Conservation (phyloP, 2,113 vertebrate species). For the Cercocebus atys region DNA sequence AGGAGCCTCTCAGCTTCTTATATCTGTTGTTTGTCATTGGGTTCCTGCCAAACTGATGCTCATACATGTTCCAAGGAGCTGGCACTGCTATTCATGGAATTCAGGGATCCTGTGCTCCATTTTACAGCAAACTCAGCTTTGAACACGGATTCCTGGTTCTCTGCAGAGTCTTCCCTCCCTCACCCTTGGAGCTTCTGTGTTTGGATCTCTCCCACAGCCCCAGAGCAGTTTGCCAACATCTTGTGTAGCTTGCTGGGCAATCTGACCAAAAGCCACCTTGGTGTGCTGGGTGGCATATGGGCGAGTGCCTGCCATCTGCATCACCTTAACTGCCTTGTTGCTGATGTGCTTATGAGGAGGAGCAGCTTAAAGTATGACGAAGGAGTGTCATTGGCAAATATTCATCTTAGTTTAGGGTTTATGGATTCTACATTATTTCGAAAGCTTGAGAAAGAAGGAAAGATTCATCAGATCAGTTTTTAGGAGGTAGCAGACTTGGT, state of each 20-base stretch:
- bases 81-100: fast-evolving
- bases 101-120: not conserved
- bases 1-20: not conserved
- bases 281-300: fast-evolving
- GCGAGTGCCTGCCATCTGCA: fast-evolving
- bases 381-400: not conserved
- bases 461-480: not conserved
- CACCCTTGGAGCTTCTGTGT: not conserved
- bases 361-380: not conserved
- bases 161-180: not conserved
- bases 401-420: not conserved
- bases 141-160: not conserved
- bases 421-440: not conserved
- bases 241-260: not conserved
- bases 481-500: not conserved
- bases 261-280: not conserved
- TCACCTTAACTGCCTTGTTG: not conserved
- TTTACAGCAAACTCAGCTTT: not conserved
- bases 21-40: not conserved
- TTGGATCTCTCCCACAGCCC: not conserved
- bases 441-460: not conserved
- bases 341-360: not conserved
- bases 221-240: fast-evolving
- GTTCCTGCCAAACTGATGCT: not conserved
- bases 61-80: fast-evolving